Evolutionary conservation across 1,140 invertebrate species (phyloP).

Genomic region (Drosophila erecta): DNA sequence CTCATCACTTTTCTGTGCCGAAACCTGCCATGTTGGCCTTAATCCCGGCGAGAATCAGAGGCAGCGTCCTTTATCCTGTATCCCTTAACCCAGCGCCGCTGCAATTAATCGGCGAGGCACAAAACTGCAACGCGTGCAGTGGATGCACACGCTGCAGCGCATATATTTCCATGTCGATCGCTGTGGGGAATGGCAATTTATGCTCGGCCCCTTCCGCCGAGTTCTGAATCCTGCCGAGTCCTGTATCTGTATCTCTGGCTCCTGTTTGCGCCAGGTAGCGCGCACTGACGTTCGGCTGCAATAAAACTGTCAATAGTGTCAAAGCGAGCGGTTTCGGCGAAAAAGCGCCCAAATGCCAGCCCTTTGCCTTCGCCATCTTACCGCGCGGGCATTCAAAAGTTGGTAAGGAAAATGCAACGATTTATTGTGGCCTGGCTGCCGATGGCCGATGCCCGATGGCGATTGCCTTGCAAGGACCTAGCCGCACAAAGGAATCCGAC

Average conservation of each 20-base stretch:
- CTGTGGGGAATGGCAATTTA: conserved; percentile 48
- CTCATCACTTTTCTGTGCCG: too few relatives aligned
- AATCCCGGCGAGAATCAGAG: conserved; percentile 27
- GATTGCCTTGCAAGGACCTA: conserved; percentile 49
- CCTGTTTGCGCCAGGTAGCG: conserved; percentile 36
- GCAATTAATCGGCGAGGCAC: conserved; percentile 28
- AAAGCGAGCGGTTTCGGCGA: conserved; percentile 24
- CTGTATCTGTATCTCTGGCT: neutral
- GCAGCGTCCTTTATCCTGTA: neutral
- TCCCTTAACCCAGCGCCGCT: neutral
- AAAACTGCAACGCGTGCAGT: conserved; percentile 51
- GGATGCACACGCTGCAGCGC: conserved; percentile 34
- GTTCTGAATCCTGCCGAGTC: neutral
- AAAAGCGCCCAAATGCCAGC: neutral
- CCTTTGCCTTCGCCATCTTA: conserved; percentile 7
- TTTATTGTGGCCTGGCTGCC: conserved; percentile 50
- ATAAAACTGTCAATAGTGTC: conserved; percentile 62
- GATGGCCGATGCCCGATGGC: conserved; percentile 29
- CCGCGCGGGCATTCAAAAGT: conserved; percentile 27
- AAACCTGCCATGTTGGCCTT: conserved; percentile 8
- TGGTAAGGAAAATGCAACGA: conserved; percentile 56
- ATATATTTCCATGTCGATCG: conserved; percentile 58
- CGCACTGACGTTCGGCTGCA: conserved; percentile 46
- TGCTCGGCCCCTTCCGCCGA: conserved; percentile 6
- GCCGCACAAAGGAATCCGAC: conserved; percentile 36